These are phyloP conservation scores for Synanceia verrucosa DNA, from an alignment of 2,797 vertebrate genomes.

Conservation along the genomic window DNA sequence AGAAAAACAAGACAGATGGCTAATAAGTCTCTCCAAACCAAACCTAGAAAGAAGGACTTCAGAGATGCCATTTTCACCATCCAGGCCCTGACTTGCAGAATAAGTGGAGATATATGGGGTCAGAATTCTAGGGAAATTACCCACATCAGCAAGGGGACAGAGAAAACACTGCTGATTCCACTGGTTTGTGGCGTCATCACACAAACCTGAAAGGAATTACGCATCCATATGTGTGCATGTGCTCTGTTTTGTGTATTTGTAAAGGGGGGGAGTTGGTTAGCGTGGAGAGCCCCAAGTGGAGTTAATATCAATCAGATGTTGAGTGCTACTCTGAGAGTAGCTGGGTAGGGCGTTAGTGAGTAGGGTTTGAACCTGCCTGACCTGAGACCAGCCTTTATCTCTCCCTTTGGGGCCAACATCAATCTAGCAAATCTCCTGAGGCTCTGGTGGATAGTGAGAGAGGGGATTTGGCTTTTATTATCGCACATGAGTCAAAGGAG, in stretches of 20 bases:
- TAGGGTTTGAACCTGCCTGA: slow-evolving; percentile 57
- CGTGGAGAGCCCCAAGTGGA: neutral
- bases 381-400: slow-evolving; percentile 47
- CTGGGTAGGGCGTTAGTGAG: slow-evolving; percentile 36
- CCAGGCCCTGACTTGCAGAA: slow-evolving; percentile 28
- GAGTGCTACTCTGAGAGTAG: slow-evolving; percentile 33
- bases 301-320: slow-evolving; percentile 76
- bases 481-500: slow-evolving; percentile 38
- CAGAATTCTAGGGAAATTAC: slow-evolving; percentile 48
- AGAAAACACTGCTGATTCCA: slow-evolving; percentile 45
- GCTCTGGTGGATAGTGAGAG: slow-evolving; percentile 22
- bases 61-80: slow-evolving; percentile 31
- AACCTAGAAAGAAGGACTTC: slow-evolving; percentile 8
- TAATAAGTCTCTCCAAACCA: slow-evolving; percentile 36
- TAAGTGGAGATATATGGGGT: slow-evolving; percentile 42
- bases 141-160: slow-evolving; percentile 23
- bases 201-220: slow-evolving; percentile 66
- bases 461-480: slow-evolving; percentile 53
- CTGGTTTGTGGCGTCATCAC: slow-evolving; percentile 41
- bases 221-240: slow-evolving; percentile 24
- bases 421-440: slow-evolving; percentile 47
- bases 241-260: slow-evolving; percentile 32
- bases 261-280: neutral
- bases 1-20: slow-evolving; percentile 49
- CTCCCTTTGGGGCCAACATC: slow-evolving; percentile 58